phyloP scores from a whole-genome alignment of 2,888 invertebrate species.

The Antitype chi region DNA sequence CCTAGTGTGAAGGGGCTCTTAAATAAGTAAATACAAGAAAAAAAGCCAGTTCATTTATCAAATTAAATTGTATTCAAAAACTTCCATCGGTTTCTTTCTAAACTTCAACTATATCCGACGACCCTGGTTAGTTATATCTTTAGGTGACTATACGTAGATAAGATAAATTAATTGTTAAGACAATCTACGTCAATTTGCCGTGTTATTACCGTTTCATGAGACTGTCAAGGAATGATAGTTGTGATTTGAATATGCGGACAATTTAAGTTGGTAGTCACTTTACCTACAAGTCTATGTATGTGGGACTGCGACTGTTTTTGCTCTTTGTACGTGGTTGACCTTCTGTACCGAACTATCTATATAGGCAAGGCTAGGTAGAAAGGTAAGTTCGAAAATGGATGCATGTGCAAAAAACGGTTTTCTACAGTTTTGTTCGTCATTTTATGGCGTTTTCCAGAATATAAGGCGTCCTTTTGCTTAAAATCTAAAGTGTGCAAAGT shows the following conservation, averaged over 20 bases:
- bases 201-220: too few relatives aligned
- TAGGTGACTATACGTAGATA: too few relatives aligned
- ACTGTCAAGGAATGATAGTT: background rate
- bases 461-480: conserved; percentile 15
- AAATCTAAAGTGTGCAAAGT: conserved; percentile 10
- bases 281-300: background rate
- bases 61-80: too few relatives aligned
- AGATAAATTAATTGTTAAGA: background rate
- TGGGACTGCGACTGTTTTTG: background rate
- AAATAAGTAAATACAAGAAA: too few relatives aligned
- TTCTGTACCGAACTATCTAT: background rate
- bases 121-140: too few relatives aligned
- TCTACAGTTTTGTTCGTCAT: conserved; percentile 43
- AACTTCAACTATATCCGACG: too few relatives aligned
- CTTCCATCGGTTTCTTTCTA: too few relatives aligned
- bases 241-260: background rate
- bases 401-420: conserved; percentile 45
- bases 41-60: too few relatives aligned
- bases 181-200: background rate
- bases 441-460: conserved; percentile 26
- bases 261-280: background rate
- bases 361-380: conserved; percentile 10
- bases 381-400: conserved; percentile 33
- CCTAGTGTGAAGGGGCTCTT: too few relatives aligned
- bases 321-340: background rate